These are phyloP conservation scores for Phragmatobia fuliginosa DNA, from an alignment of 2,888 invertebrate species.

Conservation along the genomic window DNA sequence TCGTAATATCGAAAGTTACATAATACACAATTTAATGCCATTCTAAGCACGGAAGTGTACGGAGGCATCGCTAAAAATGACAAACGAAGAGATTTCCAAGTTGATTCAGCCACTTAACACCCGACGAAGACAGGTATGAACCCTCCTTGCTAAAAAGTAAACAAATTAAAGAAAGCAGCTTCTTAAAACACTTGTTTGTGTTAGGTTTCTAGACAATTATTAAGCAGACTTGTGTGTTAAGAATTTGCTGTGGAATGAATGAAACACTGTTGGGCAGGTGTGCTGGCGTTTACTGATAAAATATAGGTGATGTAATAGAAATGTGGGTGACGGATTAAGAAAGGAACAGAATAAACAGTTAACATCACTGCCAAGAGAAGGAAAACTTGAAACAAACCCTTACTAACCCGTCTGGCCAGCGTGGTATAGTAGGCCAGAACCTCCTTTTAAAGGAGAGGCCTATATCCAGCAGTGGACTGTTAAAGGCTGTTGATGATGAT, in stretches of 20 bases:
- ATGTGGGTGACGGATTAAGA: too few relatives aligned
- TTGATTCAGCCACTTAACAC: constrained; percentile 35
- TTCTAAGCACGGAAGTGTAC: constrained; percentile 2
- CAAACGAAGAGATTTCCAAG: constrained; percentile 13
- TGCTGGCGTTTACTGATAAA: background rate
- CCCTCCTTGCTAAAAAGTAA: constrained; percentile 28
- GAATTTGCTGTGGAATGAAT: background rate
- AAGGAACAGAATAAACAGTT: too few relatives aligned
- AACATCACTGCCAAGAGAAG: too few relatives aligned
- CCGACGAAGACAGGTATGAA: constrained; percentile 32
- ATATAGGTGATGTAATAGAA: background rate
- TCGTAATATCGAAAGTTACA: background rate
- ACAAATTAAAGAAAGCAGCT: constrained; percentile 45
- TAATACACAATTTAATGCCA: background rate
- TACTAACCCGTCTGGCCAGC: too few relatives aligned
- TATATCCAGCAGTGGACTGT: too few relatives aligned
- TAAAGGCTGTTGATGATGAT: too few relatives aligned
- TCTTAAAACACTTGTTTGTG: constrained; percentile 7
- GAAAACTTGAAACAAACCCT: too few relatives aligned
- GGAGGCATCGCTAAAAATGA: constrained; percentile 19
- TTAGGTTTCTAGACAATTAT: constrained; percentile 19
- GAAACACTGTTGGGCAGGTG: background rate
- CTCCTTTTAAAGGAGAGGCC: too few relatives aligned
- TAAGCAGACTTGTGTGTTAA: constrained; percentile 10
- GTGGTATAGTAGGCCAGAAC: too few relatives aligned